Percentiles rank a stretch among this genome's conserved stretches.
phyloP scores from a whole-genome alignment of 2,113 vertebrate species.

The Upupa epops region DNA sequence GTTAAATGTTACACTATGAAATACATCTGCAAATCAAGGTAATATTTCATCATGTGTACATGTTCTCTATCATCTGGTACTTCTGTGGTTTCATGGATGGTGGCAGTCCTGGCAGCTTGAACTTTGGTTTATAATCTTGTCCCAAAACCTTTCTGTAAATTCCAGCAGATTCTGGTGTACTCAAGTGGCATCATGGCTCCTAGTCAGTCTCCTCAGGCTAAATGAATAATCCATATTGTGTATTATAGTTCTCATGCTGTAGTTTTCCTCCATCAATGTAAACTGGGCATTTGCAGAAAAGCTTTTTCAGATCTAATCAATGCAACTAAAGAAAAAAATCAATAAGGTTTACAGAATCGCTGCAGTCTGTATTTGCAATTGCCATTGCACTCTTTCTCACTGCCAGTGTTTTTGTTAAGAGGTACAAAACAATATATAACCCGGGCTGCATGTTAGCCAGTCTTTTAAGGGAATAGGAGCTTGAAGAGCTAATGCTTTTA shows the following conservation, averaged over 20 bases:
- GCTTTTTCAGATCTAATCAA: slow-evolving; percentile 41
- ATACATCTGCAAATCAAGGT: neutral
- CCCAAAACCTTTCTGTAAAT: neutral
- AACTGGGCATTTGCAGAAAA: neutral
- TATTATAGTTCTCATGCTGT: neutral
- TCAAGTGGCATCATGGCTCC: neutral
- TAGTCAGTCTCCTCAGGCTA: neutral
- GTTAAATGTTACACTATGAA: neutral
- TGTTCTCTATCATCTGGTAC: neutral
- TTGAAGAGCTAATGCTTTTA: no score
- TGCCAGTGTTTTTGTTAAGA: neutral
- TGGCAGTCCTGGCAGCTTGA: neutral
- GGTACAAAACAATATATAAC: neutral
- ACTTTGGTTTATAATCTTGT: neutral
- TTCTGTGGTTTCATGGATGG: neutral
- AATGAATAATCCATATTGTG: neutral
- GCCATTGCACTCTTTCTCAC: neutral
- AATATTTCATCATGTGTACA: neutral
- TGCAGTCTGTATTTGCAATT: neutral
- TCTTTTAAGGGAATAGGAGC: neutral
- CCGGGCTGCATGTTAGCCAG: neutral
- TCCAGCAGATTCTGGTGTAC: neutral
- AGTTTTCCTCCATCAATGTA: neutral
- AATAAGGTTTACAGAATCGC: neutral
- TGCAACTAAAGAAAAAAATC: slow-evolving; percentile 2